Evolutionary conservation across 1,140 invertebrate genomes (phyloP).

Genomic region (Nephila pilipes): DNA sequence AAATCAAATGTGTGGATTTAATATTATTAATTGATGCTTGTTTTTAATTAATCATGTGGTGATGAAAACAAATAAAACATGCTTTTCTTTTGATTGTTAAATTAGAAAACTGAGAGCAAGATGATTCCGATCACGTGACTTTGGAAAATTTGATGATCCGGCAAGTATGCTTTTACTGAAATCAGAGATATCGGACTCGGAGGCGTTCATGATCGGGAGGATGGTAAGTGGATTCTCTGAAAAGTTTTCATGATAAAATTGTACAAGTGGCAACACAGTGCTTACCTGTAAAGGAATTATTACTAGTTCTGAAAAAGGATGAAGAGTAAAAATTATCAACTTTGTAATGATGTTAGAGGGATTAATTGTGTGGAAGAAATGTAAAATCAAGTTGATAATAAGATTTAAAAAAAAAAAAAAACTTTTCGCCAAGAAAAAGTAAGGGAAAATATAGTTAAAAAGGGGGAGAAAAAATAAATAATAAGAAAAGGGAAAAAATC

Average conservation of each 20-base stretch:
- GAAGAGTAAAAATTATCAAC: too few relatives aligned
- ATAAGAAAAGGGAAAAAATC: too few relatives aligned
- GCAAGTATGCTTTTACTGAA: slow-evolving; percentile 37
- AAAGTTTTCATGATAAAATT: not conserved
- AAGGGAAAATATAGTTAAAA: too few relatives aligned
- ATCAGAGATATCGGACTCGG: not conserved
- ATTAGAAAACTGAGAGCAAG: slow-evolving; percentile 32
- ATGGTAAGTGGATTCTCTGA: not conserved
- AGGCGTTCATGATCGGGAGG: not conserved
- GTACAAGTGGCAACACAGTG: slow-evolving; percentile 24
- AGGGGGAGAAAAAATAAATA: too few relatives aligned
- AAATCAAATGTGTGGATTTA: not conserved
- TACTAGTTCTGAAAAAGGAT: not conserved
- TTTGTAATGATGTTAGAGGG: too few relatives aligned
- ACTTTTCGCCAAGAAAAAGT: too few relatives aligned
- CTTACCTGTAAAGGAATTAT: not conserved
- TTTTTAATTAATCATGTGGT: not conserved
- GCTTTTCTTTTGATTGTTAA: slow-evolving; percentile 23
- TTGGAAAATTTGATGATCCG: not conserved
- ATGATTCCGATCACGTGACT: not conserved
- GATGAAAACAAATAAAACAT: not conserved
- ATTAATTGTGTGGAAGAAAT: too few relatives aligned
- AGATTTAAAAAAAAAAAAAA: too few relatives aligned
- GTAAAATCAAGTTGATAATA: too few relatives aligned
- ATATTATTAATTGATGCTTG: not conserved